A percentile compares a stretch with the other conserved stretches of the same genome.
Evolutionary conservation across 1,140 invertebrate genomes (phyloP).

Genomic region (Sinonovacula constricta): DNA sequence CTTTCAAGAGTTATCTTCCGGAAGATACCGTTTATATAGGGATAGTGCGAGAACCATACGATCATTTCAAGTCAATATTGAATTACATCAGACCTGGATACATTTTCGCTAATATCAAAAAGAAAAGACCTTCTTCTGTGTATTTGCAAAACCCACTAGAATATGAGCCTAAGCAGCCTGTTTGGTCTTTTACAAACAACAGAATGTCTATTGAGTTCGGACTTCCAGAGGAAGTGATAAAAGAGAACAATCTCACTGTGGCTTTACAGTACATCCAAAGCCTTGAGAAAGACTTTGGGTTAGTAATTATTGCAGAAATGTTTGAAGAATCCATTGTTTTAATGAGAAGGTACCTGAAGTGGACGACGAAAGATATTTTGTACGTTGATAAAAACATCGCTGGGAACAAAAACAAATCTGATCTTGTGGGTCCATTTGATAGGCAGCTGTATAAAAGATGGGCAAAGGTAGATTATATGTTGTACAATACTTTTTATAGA

Average conservation of each 20-base stretch:
- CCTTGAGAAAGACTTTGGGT: slow-evolving; percentile 72
- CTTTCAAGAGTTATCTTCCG: slow-evolving; percentile 53
- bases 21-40: slow-evolving; percentile 54
- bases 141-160: slow-evolving; percentile 40
- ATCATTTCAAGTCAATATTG: slow-evolving; percentile 52
- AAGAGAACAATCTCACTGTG: slow-evolving; percentile 18
- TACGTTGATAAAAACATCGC: slow-evolving; percentile 51
- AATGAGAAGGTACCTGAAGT: slow-evolving; percentile 52
- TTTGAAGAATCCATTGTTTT: slow-evolving; percentile 61
- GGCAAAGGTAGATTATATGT: slow-evolving; percentile 6
- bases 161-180: slow-evolving; percentile 23
- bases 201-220: slow-evolving; percentile 58
- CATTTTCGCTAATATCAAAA: slow-evolving; percentile 36
- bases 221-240: slow-evolving; percentile 47
- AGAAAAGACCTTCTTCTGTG: slow-evolving; percentile 5
- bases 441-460: background rate
- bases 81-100: slow-evolving; percentile 45
- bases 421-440: slow-evolving; percentile 9
- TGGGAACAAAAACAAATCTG: background rate
- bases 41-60: slow-evolving; percentile 58
- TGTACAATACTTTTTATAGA: slow-evolving; percentile 21
- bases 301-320: slow-evolving; percentile 78
- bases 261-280: slow-evolving; percentile 42
- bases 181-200: slow-evolving; percentile 55
- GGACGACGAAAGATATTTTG: slow-evolving; percentile 55